A percentile compares a stretch with the other conserved stretches of the same genome.
Conservation (phyloP, 2,888 invertebrate genomes). For the Platycheirus albimanus region DNA sequence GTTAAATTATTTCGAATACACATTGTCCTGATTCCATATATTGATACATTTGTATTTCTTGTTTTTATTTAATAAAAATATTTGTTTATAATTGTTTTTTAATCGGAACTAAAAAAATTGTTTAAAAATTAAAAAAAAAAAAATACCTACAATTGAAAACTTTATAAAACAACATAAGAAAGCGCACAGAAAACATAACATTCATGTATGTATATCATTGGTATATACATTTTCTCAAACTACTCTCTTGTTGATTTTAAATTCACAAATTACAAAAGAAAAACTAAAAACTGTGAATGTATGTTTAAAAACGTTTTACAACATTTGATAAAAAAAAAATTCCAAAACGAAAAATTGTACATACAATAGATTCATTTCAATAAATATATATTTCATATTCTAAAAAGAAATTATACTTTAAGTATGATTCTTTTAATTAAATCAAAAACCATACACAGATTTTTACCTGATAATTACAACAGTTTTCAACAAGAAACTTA, state of each 20-base stretch:
- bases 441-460: constrained; percentile 10
- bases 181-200: constrained; percentile 53
- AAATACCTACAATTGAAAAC: not conserved
- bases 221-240: constrained; percentile 23
- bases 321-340: constrained; percentile 6
- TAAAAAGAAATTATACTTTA: not conserved
- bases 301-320: constrained; percentile 15
- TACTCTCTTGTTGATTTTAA: constrained; percentile 27
- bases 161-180: constrained; percentile 20
- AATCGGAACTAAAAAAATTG: not conserved
- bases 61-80: not conserved
- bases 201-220: constrained; percentile 40
- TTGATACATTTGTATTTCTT: not conserved
- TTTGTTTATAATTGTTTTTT: not conserved
- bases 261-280: constrained; percentile 20
- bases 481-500: constrained; percentile 4
- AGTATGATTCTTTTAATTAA: not conserved
- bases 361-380: constrained; percentile 28
- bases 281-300: not conserved
- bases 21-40: not conserved
- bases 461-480: constrained; percentile 31
- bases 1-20: not conserved
- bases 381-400: not conserved
- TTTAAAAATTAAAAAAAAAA: not conserved
- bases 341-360: constrained; percentile 16